Evolutionary conservation across 2,888 invertebrate species (phyloP).

Genomic region (Tipula unca): DNA sequence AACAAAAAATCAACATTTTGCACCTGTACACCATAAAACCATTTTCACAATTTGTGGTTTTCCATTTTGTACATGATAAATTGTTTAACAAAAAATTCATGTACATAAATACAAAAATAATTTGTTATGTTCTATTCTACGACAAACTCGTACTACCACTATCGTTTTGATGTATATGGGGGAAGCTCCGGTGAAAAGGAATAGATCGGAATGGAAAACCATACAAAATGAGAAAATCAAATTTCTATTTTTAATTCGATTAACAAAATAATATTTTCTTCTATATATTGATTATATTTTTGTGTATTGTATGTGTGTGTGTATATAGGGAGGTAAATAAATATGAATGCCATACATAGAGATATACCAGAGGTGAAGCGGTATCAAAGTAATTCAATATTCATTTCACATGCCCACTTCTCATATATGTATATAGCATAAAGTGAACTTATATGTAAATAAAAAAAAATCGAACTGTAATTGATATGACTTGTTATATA

Average conservation of each 20-base stretch:
- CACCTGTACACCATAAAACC: neutral
- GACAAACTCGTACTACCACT: too few relatives aligned
- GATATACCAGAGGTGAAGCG: neutral
- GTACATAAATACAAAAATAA: too few relatives aligned
- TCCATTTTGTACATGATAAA: neutral
- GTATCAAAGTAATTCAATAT: neutral
- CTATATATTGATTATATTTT: neutral
- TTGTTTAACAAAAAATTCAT: too few relatives aligned
- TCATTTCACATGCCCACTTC: neutral
- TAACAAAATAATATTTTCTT: neutral
- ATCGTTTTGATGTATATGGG: too few relatives aligned
- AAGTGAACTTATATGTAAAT: neutral
- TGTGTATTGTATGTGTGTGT: neutral
- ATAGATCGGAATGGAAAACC: neutral
- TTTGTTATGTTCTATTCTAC: too few relatives aligned
- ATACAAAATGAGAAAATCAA: neutral
- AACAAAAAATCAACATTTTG: neutral
- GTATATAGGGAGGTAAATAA: neutral
- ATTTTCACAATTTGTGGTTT: neutral
- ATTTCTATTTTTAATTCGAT: neutral
- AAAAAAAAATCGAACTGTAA: neutral
- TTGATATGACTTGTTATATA: neutral
- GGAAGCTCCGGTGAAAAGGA: too few relatives aligned
- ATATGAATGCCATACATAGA: neutral
- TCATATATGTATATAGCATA: too few relatives aligned